Base-by-base conservation (phyloP, 2,113 vertebrate species). In the Microcebus murinus region DNA sequence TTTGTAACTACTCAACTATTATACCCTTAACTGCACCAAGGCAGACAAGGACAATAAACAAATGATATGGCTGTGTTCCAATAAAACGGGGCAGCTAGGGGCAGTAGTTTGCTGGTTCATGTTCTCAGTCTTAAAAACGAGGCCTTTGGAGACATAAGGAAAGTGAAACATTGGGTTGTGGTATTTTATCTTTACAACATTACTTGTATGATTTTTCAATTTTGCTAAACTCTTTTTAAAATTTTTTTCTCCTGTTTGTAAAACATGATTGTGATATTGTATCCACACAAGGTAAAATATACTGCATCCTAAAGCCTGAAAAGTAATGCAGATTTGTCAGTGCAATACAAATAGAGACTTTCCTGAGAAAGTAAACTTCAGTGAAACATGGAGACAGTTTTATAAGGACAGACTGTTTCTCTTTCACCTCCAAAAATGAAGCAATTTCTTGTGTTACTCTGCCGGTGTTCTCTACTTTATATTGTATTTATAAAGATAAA, bases 301-400 rank as follows among this genome's bases (percentile, higher is more conserved):
- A 82, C 34, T 82, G 18, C 8, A n/a, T 91, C 18, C 23, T 65
- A 59, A 90, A 42, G 68, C 57, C 55, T 57, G 55, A 95, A 48
- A 34, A 25, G 21, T 65, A 94, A 39, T 20, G 63, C 6, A 88
- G 29, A 50, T 67, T 81, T 76, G n/a, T 86, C 20, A 87, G 25
- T 74, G 45, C 15, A 87, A 21, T 71, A 27, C 34, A 84, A 88
- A 52, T 50, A 84, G 48, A 21, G 25, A 21, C 20, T 79, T 55
- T 93, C 74, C 25, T 65, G 59, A 91, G 88, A 65, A 90, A 83
- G 55, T 87, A 85, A 91, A n/a, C 36, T 68, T 63, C 27, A 89
- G 55, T 91, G 29, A 81, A 52, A 79, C 45, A 39, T 34, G 52
- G 61, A 55, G 21, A 25, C 25, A 39, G 3, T 83, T 95, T 90